phyloP scores from a whole-genome alignment of 2,113 vertebrate genomes.

The Accipiter virgatus region DNA sequence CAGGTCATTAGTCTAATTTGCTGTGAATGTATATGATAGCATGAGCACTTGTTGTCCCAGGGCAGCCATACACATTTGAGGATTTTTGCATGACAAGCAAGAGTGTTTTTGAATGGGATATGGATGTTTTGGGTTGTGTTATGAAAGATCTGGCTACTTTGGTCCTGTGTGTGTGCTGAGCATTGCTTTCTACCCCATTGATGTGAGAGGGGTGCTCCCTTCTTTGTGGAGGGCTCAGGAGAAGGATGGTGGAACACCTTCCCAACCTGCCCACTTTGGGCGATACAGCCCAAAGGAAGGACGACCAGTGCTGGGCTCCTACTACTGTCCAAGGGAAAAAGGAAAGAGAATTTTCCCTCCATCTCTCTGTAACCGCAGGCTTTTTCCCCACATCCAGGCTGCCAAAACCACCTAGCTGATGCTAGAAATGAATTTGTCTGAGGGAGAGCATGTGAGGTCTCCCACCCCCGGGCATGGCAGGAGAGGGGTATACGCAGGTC shows the following conservation, averaged over 20 bases:
- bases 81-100: not conserved
- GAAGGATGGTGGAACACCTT: not conserved
- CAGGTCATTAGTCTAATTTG: not conserved
- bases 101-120: not conserved
- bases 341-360: not conserved
- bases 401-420: not conserved
- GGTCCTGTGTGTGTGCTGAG: fast-evolving
- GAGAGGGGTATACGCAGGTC: not conserved
- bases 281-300: not conserved
- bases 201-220: fast-evolving
- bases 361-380: fast-evolving
- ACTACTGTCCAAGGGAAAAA: not conserved
- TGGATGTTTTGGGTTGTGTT: not conserved
- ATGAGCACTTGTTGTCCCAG: not conserved
- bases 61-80: not conserved
- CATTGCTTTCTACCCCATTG: fast-evolving
- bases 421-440: not conserved
- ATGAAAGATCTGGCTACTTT: not conserved
- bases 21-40: not conserved
- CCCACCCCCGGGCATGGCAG: not conserved
- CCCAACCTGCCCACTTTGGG: not conserved
- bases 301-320: too few species aligned
- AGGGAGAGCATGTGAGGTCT: not conserved
- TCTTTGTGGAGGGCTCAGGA: not conserved
- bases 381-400: not conserved